Evolutionary conservation across 2,888 invertebrate genomes (phyloP).

Genomic region (Anaspis maculata): DNA sequence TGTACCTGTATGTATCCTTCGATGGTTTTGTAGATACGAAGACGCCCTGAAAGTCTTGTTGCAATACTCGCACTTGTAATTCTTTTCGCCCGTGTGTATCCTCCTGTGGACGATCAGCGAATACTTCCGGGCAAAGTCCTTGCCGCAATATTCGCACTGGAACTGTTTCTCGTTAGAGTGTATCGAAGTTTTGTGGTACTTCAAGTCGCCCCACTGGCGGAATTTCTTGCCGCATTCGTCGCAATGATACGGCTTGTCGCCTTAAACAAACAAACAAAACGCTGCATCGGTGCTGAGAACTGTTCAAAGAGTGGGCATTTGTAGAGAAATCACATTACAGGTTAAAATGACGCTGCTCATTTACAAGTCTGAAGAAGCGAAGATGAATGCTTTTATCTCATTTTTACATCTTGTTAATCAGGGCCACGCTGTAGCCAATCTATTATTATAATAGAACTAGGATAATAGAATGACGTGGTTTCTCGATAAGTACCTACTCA

Average conservation of each 20-base stretch:
- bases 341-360: no score
- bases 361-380: no score
- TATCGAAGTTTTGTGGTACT: conserved; percentile 75
- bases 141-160: conserved; percentile 83
- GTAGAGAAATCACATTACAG: no score
- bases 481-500: no score
- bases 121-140: conserved; percentile 82
- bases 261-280: no score
- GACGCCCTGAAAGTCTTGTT: conserved; percentile 77
- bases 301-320: no score
- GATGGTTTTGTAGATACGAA: conserved; percentile 75
- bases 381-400: no score
- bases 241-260: conserved; percentile 79
- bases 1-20: conserved; percentile 76
- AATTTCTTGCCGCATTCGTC: conserved; percentile 70
- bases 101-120: conserved; percentile 77
- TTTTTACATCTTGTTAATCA: no score
- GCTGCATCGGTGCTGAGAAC: no score
- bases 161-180: conserved; percentile 75
- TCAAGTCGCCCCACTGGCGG: conserved; percentile 82
- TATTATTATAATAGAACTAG: no score
- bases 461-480: no score
- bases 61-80: conserved; percentile 81
- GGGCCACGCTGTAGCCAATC: no score
- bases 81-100: conserved; percentile 80